A percentile compares a stretch with the other conserved stretches of the same genome.
These are phyloP conservation scores for Muntiacus muntjak DNA, from an alignment of 2,113 vertebrate species.

Conservation along the genomic window DNA sequence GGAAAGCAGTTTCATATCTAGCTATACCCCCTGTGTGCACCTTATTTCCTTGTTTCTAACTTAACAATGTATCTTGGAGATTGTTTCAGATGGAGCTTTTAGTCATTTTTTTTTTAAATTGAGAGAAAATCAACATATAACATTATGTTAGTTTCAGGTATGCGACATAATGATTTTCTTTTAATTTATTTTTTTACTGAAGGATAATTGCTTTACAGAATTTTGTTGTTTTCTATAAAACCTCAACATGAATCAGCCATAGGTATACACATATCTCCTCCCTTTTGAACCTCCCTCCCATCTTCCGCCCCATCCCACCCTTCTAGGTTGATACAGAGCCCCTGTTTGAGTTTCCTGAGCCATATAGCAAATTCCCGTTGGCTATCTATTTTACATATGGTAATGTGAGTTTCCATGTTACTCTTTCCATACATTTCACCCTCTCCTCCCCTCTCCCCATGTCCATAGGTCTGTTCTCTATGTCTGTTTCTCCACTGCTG, in stretches of 20 bases:
- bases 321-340: neutral
- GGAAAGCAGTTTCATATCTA: neutral
- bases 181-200: neutral
- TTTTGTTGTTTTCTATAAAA: neutral
- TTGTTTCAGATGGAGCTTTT: conserved; percentile 9
- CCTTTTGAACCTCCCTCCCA: neutral
- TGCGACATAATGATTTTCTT: neutral
- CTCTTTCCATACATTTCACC: neutral
- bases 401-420: neutral
- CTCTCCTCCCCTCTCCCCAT: neutral
- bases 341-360: neutral
- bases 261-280: neutral
- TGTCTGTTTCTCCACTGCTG: neutral
- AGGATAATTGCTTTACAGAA: neutral
- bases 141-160: neutral
- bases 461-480: neutral
- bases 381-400: neutral
- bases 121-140: neutral
- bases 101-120: neutral
- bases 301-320: neutral
- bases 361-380: neutral
- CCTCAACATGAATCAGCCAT: neutral
- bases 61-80: neutral
- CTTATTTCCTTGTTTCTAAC: neutral
- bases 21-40: neutral